Conservation (phyloP, 2,888 invertebrate genomes). For the Catonia carolina region DNA sequence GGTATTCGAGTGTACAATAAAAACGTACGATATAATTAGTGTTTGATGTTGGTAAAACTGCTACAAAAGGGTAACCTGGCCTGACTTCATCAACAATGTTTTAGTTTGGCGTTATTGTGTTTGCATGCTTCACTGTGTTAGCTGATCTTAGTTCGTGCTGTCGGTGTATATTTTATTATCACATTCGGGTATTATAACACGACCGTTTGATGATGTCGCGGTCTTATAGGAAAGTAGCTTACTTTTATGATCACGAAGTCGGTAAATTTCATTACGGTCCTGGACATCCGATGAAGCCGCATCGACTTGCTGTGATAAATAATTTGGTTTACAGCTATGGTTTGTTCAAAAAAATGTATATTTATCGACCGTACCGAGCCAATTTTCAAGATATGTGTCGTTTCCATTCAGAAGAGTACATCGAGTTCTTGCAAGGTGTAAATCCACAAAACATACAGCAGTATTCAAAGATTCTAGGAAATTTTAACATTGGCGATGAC, state of each 20-base stretch:
- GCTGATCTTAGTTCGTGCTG: too few relatives aligned
- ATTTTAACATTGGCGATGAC: slow-evolving; percentile 98
- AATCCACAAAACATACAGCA: slow-evolving; percentile 90
- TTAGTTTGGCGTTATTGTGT: too few relatives aligned
- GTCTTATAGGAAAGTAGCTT: slow-evolving; percentile 87
- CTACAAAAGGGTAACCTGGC: too few relatives aligned
- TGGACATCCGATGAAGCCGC: slow-evolving; percentile 99
- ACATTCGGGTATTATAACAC: too few relatives aligned
- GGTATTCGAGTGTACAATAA: too few relatives aligned
- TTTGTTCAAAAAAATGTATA: slow-evolving; percentile 93
- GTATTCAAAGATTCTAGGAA: slow-evolving; percentile 85
- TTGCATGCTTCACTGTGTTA: too few relatives aligned
- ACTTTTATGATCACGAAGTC: slow-evolving; percentile 96
- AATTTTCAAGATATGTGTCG: slow-evolving; percentile 95
- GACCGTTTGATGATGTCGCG: too few relatives aligned
- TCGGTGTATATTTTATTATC: too few relatives aligned
- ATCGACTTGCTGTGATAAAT: slow-evolving; percentile 90
- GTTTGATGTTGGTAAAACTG: too few relatives aligned
- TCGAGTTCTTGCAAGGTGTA: slow-evolving; percentile 91
- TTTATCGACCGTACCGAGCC: slow-evolving; percentile 89
- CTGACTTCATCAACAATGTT: too few relatives aligned
- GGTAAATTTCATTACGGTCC: slow-evolving; percentile 98
- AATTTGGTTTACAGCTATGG: slow-evolving; percentile 94
- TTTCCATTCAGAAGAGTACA: slow-evolving; percentile 97
- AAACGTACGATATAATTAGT: too few relatives aligned